Base-by-base conservation (phyloP, 2,888 invertebrate species). In the Taphrorychus bicolor region DNA sequence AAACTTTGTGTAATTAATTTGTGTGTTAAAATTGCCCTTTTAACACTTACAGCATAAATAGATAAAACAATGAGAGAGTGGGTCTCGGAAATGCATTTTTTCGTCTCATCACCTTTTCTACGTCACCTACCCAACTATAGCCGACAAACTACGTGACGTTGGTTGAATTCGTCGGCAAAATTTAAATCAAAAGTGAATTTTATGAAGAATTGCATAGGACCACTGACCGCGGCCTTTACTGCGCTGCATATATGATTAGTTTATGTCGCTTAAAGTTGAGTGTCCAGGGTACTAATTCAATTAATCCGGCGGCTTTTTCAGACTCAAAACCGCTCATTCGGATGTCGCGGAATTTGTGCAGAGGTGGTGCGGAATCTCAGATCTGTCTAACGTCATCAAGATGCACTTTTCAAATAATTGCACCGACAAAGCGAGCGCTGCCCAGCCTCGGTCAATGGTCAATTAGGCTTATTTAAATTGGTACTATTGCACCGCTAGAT, bases 271-370 rank as follows among this genome's bases (percentile, higher is more conserved):
- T 32, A n/a, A 42, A 17, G 32, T 53, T 48, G 48, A 54, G 17
- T 21, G 23, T 51, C 22, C 57, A 52, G 41, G 21, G 70, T 21
- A 57, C 21, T 62, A 76, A 77, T 76, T 77, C 74, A 73, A 72
- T 71, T 71, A 58, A 73, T 74, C 72, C 70, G 72, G 72, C 74
- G 73, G 69, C 71, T 62, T 72, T 69, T 73, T 72, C 63, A 71
- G 74, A 74, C 75, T 53, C 51, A 40, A n/a, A n/a, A 21, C 24
- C 24, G 16, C 56, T 56, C 14, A 45, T 68, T 76, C 71, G 62
- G 52, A 64, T 73, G 77, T 72, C 77, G 72, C 76, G 70, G 77
- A 77, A 77, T 77, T 75, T 75, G 75, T 73, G 75, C 72, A 75
- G 75, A 76, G 76, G 76, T 75, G 76, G 72, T 64, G 57, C 56